Evolutionary conservation across 2,113 vertebrate genomes (phyloP).

Genomic region (Phalacrocorax carbo): DNA sequence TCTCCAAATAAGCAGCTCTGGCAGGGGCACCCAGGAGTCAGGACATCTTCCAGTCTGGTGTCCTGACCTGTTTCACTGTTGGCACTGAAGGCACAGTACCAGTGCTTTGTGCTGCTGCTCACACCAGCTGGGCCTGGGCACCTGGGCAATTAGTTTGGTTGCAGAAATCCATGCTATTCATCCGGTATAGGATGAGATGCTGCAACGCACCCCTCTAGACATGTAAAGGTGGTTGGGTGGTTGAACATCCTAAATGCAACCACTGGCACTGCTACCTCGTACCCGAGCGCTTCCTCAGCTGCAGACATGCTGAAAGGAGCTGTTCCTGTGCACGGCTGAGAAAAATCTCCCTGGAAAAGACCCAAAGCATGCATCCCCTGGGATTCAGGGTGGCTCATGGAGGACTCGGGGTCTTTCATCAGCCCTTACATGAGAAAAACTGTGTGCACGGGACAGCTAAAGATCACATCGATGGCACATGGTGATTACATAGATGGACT

Average conservation of each 20-base stretch:
- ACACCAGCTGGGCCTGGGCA: not conserved
- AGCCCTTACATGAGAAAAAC: not conserved
- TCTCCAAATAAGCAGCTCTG: not conserved
- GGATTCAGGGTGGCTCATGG: rapidly evolving
- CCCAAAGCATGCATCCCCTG: rapidly evolving
- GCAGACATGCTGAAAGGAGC: not conserved
- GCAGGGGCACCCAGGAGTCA: too few relatives aligned
- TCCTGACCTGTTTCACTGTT: rapidly evolving
- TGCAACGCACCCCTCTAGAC: rapidly evolving
- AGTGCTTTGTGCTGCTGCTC: not conserved
- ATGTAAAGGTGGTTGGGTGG: not conserved
- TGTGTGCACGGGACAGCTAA: rapidly evolving
- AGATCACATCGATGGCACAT: rapidly evolving
- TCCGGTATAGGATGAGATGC: not conserved
- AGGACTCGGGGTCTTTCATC: not conserved
- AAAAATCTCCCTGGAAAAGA: not conserved
- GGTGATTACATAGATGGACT: rapidly evolving
- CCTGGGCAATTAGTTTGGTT: too few relatives aligned
- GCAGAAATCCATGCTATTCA: rapidly evolving
- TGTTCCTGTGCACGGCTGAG: not conserved
- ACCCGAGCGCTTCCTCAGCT: rapidly evolving
- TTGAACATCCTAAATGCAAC: too few relatives aligned
- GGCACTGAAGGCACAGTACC: not conserved
- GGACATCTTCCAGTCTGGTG: not conserved
- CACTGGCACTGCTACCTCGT: not conserved